Conservation (phyloP, 2,797 vertebrate genomes). For the Manis crassicaudata region DNA sequence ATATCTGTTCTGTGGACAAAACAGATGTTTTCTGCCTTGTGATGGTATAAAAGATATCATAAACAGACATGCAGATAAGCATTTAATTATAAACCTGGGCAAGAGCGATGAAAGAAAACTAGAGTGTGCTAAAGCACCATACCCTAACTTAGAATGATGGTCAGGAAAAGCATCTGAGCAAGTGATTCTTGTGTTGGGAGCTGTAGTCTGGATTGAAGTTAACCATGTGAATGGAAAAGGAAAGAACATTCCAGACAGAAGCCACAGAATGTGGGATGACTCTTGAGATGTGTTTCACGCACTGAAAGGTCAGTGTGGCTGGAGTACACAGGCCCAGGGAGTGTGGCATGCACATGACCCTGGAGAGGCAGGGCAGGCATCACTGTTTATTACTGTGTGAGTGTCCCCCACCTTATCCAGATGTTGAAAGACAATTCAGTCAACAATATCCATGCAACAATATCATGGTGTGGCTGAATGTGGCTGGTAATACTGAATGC, state of each 20-base stretch:
- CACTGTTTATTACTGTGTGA: not conserved
- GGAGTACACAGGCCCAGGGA: not conserved
- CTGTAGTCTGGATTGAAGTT: not conserved
- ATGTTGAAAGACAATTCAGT: not conserved
- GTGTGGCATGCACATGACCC: not conserved
- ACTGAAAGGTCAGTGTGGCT: not conserved
- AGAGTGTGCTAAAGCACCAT: not conserved
- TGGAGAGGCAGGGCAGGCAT: not conserved
- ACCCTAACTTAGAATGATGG: not conserved
- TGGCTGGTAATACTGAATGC: not conserved
- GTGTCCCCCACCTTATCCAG: not conserved
- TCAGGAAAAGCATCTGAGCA: not conserved
- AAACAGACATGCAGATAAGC: not conserved
- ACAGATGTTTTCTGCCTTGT: not conserved
- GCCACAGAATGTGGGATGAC: not conserved
- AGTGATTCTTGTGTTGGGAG: not conserved
- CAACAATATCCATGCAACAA: not conserved
- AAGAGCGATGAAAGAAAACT: not conserved
- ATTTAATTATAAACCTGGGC: not conserved
- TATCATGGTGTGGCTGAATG: not conserved
- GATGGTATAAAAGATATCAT: not conserved
- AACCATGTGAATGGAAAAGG: not conserved
- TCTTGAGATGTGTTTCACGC: not conserved
- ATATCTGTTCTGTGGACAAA: not conserved
- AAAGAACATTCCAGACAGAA: not conserved